Base-by-base conservation (phyloP, 2,113 vertebrate species). In the Equus quagga region DNA sequence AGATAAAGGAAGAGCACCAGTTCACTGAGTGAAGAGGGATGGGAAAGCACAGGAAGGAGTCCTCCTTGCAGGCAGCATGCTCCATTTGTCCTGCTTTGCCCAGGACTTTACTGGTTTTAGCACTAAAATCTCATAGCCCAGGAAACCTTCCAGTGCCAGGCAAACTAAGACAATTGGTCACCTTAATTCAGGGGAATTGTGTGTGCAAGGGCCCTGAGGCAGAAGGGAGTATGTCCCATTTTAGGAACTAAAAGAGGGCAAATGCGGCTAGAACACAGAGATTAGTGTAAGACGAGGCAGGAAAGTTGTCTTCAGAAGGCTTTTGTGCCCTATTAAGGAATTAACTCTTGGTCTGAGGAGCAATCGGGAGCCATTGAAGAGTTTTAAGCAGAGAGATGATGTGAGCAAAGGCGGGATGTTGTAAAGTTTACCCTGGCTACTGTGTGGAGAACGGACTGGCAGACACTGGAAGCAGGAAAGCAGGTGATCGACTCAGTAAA, bases 401-500 rank as follows among this genome's bases (percentile, higher is more conserved):
- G 4, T 3, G 17, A 70, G 3, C 87, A n/a, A 41, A 65, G 62
- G 5, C 6, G 70, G 28, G 21, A 10, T 7, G 36, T 10, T 58
- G 4, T 15, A 3, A 81, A 12, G 17, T 12, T 72, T 2, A 19
- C 12, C 3, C 7, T 0, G 12, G 33, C 31, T 33, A 8, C 51
- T 24, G 23, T 9, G 12, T 11, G 4, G 3, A 79, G 28, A 31
- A 80, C 8, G 56, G 18, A 3, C n/a, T 5, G 12, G 44, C 64
- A 92, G 58, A 4, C 8, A 2, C 8, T 24, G 5, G 67, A 28
- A 31, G 58, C 15, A 49, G 31, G 12, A 46, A 4, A 23, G 24
- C 6, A 17, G 41, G 19, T 7, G 7, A 26, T 28, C 2, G 1
- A 2, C 17, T 33, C 79, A 49, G 3, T 2, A 28, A 3, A 4